These are phyloP conservation scores for Liasis olivaceus DNA, from an alignment of 2,797 vertebrate species.

Conservation along the genomic window DNA sequence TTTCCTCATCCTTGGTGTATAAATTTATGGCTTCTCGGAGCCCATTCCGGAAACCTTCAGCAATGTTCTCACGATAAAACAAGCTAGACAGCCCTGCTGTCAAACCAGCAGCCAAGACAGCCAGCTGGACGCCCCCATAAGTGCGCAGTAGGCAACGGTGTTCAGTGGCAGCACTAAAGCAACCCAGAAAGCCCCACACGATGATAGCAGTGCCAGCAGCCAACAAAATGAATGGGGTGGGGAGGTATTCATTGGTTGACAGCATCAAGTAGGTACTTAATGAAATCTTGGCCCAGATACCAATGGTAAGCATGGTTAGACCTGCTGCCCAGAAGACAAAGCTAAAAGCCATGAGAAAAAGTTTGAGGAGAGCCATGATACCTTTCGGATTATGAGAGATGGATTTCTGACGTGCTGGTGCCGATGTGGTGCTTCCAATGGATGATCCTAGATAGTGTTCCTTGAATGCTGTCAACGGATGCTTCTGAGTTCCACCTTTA, in stretches of 20 bases:
- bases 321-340: slow-evolving; percentile 89
- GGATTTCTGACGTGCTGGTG: not conserved
- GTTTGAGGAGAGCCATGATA: slow-evolving; percentile 83
- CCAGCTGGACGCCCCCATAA: slow-evolving; percentile 84
- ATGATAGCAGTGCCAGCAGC: slow-evolving; percentile 80
- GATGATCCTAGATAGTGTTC: not conserved
- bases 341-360: slow-evolving; percentile 87
- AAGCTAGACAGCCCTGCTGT: slow-evolving; percentile 84
- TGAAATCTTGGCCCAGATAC: slow-evolving; percentile 85
- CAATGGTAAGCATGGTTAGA: slow-evolving; percentile 83
- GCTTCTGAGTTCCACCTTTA: not conserved
- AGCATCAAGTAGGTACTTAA: slow-evolving; percentile 84
- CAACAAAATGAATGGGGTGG: slow-evolving; percentile 82
- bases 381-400: not conserved
- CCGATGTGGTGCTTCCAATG: not conserved
- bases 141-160: slow-evolving; percentile 81
- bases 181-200: slow-evolving; percentile 88
- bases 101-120: slow-evolving; percentile 78
- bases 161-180: slow-evolving; percentile 85
- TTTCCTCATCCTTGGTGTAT: slow-evolving; percentile 83
- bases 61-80: slow-evolving; percentile 83
- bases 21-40: slow-evolving; percentile 78
- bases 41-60: slow-evolving; percentile 84
- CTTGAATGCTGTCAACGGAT: not conserved
- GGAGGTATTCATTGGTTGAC: slow-evolving; percentile 81